Base-by-base conservation (phyloP, 2,113 vertebrate genomes). In the Chaetops frenatus region DNA sequence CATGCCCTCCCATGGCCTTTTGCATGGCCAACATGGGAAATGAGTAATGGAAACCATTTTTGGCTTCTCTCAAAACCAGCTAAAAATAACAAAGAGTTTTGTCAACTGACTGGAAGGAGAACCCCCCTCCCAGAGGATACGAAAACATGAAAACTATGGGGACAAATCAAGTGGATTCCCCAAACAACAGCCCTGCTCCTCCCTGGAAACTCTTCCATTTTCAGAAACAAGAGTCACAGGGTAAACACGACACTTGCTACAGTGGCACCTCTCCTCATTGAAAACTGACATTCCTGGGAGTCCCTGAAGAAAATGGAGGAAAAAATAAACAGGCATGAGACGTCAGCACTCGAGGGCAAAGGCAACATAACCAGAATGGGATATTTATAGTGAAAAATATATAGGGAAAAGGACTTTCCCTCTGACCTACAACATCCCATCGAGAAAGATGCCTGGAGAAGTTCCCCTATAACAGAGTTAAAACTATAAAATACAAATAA, bases 351-450 rank as follows among this genome's bases (percentile, higher is more conserved):
- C 51, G 9, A 78, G 96, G 69, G 21, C 40, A 98, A 94, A 94
- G 97, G 88, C 92, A 96, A 97, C 42, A 81, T 42, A 70, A 94
- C 69, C 87, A 95, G 74, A 95, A 96, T 80, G 35, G 95, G 91
- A 95, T 94, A 94, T 95, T 97, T 96, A 65, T 96, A 90, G 88
- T 92, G 94, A 93, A 97, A 97, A 97, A 95, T 82, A 96, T 60
- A 94, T 36, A 96, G 96, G 91, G 95, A 92, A 98, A 95, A 98
- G 94, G 95, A 90, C 70, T 96, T 95, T 83, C 65, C 88, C 84
- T 97, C 92, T 97, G 97, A 95, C 91, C 83, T 76, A 95, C 86
- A 86, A 91, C 60, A 93, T 93, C 84, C 81, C 20, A 17, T 60
- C 11, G 28, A 96, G 84, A 79, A 95, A 95, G 72, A 81, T n/a